Conservation (phyloP, 2,888 invertebrate genomes). For the Epicampocera succincta region DNA sequence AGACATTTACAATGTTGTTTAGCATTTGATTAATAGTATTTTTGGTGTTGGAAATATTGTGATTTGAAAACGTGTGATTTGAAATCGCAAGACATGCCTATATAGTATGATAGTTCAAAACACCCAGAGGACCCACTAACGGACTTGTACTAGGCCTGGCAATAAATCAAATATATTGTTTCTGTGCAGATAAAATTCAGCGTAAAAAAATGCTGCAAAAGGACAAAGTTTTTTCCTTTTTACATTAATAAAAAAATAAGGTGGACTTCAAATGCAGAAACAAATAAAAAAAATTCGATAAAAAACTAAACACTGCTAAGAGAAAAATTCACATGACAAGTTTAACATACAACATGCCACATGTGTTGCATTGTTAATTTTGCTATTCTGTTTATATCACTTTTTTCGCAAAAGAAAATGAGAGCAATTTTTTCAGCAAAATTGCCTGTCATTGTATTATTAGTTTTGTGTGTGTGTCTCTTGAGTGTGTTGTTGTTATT, state of each 20-base stretch:
- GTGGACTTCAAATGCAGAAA: constrained; percentile 39
- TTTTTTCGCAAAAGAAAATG: constrained; percentile 45
- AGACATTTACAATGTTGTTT: too few relatives aligned
- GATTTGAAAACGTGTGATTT: not conserved
- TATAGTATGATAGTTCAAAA: too few relatives aligned
- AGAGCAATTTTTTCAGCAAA: constrained; percentile 50
- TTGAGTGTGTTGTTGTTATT: not conserved
- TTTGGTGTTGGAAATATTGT: too few relatives aligned
- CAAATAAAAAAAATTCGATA: constrained; percentile 4
- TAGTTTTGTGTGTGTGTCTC: not conserved
- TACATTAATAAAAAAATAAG: constrained; percentile 30
- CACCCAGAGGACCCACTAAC: too few relatives aligned
- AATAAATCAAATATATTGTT: not conserved
- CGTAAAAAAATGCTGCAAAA: not conserved
- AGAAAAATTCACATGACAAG: constrained; percentile 62
- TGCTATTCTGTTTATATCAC: constrained; percentile 20
- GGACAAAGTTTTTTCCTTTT: constrained; percentile 2
- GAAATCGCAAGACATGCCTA: too few relatives aligned
- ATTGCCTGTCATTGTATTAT: not conserved
- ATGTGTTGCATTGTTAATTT: constrained; percentile 49
- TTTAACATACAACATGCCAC: constrained; percentile 59
- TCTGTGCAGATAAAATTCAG: too few relatives aligned
- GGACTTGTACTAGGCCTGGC: not conserved
- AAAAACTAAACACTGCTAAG: not conserved
- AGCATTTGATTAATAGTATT: too few relatives aligned